Evolutionary conservation across 2,113 vertebrate species (phyloP).

Genomic region (Clarias magur): DNA sequence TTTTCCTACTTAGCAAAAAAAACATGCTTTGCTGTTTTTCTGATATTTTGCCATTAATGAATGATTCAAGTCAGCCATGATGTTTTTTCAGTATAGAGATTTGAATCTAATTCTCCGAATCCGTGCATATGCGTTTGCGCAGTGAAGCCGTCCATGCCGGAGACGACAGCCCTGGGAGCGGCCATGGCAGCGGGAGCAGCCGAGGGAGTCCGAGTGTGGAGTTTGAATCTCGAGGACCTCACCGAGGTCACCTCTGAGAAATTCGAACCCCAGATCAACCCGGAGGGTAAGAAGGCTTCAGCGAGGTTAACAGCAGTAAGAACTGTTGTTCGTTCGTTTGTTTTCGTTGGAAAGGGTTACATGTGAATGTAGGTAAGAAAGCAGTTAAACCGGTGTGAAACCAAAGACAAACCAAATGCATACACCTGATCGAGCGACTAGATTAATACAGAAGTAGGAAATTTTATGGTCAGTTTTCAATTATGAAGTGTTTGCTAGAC

Average conservation of each 20-base stretch:
- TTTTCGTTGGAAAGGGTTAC: not conserved
- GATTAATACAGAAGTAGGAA: not conserved
- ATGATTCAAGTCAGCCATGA: not conserved
- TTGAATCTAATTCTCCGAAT: not conserved
- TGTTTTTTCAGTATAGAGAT: not conserved
- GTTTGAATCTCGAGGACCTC: conserved; percentile 78
- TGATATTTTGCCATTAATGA: not conserved
- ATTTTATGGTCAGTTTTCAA: not conserved
- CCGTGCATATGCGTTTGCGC: not conserved
- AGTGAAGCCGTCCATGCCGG: conserved; percentile 92
- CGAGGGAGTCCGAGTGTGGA: conserved; percentile 91
- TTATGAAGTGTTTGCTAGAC: not conserved
- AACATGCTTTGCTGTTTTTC: not conserved
- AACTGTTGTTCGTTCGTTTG: not conserved
- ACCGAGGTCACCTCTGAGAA: conserved; percentile 81
- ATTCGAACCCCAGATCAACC: conserved; percentile 90
- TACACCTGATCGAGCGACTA: not conserved
- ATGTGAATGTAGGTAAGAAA: not conserved
- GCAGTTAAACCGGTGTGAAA: not conserved
- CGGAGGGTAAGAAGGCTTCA: conserved; percentile 76
- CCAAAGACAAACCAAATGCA: not conserved
- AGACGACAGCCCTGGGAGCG: conserved; percentile 92
- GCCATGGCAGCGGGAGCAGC: conserved; percentile 96
- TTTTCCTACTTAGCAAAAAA: not conserved
- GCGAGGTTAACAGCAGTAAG: not conserved